Evolutionary conservation across 2,888 invertebrate species (phyloP), one percentile per base, ranked within the genome.

Genomic region (Rhimphoctona megacephalus): DNA sequence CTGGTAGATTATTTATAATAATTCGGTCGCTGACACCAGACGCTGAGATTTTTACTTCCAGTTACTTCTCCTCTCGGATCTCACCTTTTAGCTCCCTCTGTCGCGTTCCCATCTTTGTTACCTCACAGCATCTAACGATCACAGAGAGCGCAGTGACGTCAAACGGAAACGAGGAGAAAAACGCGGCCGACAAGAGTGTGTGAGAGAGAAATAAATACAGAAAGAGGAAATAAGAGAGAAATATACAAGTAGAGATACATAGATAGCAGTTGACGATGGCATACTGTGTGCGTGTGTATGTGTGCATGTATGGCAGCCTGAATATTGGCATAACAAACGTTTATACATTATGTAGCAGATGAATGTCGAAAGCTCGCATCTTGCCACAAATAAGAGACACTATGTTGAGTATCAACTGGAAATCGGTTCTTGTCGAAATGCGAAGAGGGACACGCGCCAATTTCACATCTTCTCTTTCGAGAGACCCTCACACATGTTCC

Each of bases 21-120:
- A 88, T 88, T 89, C 89, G 88, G 90, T 86, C 87, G 89, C 86
- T 89, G 90, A 82, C 88, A 85, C 85, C 85, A 66, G 76, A 81
- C 78, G 81, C 46, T 66, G 52, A 77, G 36, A 49, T 66, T 72
- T 81, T 66, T 22, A 33, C 46, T 61, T 46, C 2, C 30, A 25
- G 19, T 33, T 46, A 19, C 30, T 52, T 39, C 3, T 43, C 49
- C 76, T 33, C 46, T 43, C 57, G 57, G 57, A 57, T 22, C 36
- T 39, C 39, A 66, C 22, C 52, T 67, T 25, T 9, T 36, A 36
- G 39, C 54, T 14, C 61, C 36, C 72, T 73, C 57, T 49, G 54
- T 54, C 61, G 8, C 46, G 19, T 69, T 54, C 54, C 61, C 39
- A 66, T 76, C 72, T 69, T 66, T 46, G 73, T 61, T 61, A 67